Percentiles rank a stretch among this genome's conserved stretches.
Conservation (phyloP, 37 sponge, comb jelly and placozoan genomes). For the Lycopodina hypogea region DNA sequence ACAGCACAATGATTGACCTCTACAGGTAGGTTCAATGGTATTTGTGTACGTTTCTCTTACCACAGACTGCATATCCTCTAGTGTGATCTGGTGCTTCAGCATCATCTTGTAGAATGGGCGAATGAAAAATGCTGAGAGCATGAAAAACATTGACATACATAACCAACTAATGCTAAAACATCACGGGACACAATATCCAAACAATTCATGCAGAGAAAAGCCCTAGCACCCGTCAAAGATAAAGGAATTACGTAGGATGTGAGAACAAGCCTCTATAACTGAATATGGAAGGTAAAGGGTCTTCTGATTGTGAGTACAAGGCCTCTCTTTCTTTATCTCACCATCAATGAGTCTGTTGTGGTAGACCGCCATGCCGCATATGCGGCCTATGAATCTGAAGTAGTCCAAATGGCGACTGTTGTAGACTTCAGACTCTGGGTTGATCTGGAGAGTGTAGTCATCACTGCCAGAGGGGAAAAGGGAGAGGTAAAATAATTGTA, state of each 20-base stretch:
- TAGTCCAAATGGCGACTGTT: conserved; percentile 90
- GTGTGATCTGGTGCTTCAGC: conserved; percentile 69
- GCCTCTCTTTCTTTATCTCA: conserved; percentile 4
- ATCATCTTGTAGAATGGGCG: conserved; percentile 99
- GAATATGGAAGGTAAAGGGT: conserved; percentile 4
- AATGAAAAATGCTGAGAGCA: conserved; percentile 89
- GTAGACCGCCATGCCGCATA: conserved; percentile 98
- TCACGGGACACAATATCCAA: too few relatives aligned
- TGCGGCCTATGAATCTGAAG: conserved; percentile 90
- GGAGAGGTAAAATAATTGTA: not conserved
- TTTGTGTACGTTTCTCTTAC: conserved; percentile 37
- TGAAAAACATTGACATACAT: not conserved
- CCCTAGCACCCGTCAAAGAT: too few relatives aligned
- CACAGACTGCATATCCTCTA: conserved; percentile 95
- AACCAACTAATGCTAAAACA: too few relatives aligned
- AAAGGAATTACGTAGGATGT: too few relatives aligned
- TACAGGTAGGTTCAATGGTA: too few relatives aligned
- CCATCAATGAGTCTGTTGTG: conserved; percentile 96
- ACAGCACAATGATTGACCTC: too few relatives aligned
- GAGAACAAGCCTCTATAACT: too few relatives aligned
- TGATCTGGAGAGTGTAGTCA: conserved; percentile 98
- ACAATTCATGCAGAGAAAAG: too few relatives aligned
- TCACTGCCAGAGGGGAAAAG: conserved; percentile 68
- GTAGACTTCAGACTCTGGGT: conserved; percentile 90
- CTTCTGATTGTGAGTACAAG: too few relatives aligned